Conservation (phyloP, 2,888 invertebrate species). For the Leucophora obtusa region DNA sequence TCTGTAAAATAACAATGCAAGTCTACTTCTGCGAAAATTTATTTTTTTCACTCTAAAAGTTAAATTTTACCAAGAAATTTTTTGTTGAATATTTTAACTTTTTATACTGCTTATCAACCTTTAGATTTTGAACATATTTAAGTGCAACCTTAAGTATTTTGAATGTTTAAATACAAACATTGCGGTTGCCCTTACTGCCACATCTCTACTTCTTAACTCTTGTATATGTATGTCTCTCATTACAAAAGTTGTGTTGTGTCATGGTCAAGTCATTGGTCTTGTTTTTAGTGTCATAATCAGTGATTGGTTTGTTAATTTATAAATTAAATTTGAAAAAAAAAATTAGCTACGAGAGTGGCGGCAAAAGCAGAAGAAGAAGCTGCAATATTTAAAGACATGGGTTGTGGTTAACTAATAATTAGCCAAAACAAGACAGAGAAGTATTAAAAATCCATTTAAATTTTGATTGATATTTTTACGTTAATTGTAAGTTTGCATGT, state of each 20-base stretch:
- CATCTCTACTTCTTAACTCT: neutral
- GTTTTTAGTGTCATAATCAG: conserved; percentile 50
- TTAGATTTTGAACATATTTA: neutral
- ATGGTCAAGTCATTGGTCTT: conserved; percentile 40
- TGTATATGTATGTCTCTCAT: conserved; percentile 6
- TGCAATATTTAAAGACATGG: neutral
- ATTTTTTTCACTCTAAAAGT: too few species aligned
- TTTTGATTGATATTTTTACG: conserved; percentile 1
- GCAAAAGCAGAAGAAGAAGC: neutral
- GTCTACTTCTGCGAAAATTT: too few species aligned
- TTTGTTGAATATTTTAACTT: too few species aligned
- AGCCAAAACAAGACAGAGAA: neutral
- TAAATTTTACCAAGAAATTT: too few species aligned
- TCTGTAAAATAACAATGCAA: too few species aligned
- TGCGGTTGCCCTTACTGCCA: conserved; percentile 2
- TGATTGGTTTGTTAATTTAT: conserved; percentile 46
- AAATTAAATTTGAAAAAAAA: neutral
- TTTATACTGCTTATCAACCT: too few species aligned
- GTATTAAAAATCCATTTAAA: neutral
- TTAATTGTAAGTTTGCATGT: neutral
- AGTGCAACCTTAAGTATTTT: neutral
- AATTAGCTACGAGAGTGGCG: neutral
- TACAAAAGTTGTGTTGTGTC: conserved; percentile 31
- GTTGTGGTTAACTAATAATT: neutral
- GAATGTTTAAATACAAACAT: neutral